Evolutionary conservation across 1,140 invertebrate species (phyloP), one percentile per base, ranked within the genome.

Genomic region (Atta texana): DNA sequence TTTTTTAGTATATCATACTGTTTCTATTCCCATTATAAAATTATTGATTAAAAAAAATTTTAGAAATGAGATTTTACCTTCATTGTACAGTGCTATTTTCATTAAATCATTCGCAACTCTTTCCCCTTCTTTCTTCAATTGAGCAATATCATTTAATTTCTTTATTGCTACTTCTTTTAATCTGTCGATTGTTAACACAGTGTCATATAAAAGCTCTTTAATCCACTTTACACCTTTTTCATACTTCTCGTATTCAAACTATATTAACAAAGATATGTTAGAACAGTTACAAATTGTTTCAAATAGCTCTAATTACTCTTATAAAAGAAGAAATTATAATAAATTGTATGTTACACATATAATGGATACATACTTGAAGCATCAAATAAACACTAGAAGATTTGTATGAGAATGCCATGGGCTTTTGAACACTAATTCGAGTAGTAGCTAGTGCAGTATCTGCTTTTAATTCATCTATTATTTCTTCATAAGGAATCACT

Each of bases 171-270:
- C 97, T 14, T 98, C 97, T 92, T 97, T 96, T 6, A 98, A 93
- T 91, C 98, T 96, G 59, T 98, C 97, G 28, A 96, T 95, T 6
- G 96, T 97, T 77, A 98, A 97, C 85, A 97, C 95, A 16, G 97
- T 96, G 5, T 97, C 92, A 89, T 97, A 98, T 12, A 99, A 93
- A 1, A 98, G 94, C 89, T 98, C 97, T 89, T 97, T 96, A 16
- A 98, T 93, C 96, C 98, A 98, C 68, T 97, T 94, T 1, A 99
- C 96, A 0, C 97, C 97, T 91, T 96, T 96, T 6, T 96, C 95
- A 92, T 98, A 98, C 91, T 98, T 97, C 55, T 96, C 94, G 14
- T 97, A 96, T 94, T 98, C 98, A 31, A 97, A 96, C 97, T 98
- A 69, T 39, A 63, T 16, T 24, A 75, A 31, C 0, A 59, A 81